Evolutionary conservation across 2,113 vertebrate species (phyloP).

Genomic region (Ochotona curzoniae): DNA sequence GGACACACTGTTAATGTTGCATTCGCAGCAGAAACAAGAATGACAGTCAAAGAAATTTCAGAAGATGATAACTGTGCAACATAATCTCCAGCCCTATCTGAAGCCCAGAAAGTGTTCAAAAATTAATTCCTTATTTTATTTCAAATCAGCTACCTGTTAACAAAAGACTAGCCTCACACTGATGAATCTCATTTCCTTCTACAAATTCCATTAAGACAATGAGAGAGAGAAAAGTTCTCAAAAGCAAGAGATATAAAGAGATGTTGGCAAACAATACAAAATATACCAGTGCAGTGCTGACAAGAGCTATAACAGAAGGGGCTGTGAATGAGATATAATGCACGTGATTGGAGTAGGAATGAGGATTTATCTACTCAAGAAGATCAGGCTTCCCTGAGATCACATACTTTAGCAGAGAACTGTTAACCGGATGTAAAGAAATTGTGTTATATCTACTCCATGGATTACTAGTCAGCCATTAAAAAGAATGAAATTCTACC

Average conservation of each 20-base stretch:
- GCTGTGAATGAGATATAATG: background rate
- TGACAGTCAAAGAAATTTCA: background rate
- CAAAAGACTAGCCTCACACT: background rate
- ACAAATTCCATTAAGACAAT: background rate
- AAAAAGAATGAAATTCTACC: too few species aligned
- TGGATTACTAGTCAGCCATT: too few species aligned
- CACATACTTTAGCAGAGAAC: background rate
- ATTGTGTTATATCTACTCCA: too few species aligned
- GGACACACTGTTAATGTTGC: background rate
- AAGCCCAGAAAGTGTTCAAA: background rate
- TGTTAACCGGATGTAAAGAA: background rate
- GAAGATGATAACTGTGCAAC: background rate
- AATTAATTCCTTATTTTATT: background rate
- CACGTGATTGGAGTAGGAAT: background rate
- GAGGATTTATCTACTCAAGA: background rate
- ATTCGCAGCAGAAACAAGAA: background rate
- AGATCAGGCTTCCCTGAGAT: background rate
- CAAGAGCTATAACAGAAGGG: background rate
- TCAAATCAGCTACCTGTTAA: background rate
- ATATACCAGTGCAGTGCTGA: background rate
- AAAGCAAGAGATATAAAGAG: background rate
- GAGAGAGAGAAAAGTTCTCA: background rate
- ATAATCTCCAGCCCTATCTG: background rate
- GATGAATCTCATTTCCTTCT: background rate
- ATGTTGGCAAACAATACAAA: background rate